Evolutionary conservation across 35 echinoderm and acorn worm species (phyloP).

Genomic region (Lytechinus variegatus): DNA sequence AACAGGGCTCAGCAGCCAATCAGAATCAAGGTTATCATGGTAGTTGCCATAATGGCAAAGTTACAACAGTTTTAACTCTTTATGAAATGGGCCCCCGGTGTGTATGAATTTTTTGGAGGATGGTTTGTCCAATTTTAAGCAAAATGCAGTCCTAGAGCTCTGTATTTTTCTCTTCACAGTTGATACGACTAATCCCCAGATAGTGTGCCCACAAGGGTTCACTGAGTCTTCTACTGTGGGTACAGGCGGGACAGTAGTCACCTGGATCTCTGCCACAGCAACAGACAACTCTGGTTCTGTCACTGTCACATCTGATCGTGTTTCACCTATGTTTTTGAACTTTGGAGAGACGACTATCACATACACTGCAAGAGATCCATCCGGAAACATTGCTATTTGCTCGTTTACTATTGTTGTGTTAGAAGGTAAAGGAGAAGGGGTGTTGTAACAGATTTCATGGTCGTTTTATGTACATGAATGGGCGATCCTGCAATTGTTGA

Average conservation of each 20-base stretch:
- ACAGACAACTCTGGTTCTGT: constrained; percentile 41
- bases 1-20: too few species aligned
- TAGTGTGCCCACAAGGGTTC: constrained; percentile 25
- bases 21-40: too few species aligned
- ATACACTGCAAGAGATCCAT: constrained; percentile 63
- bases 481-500: too few species aligned
- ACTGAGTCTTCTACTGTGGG: not conserved
- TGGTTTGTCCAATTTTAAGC: too few species aligned
- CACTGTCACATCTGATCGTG: constrained; percentile 23
- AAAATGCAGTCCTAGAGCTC: not conserved
- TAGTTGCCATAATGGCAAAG: too few species aligned
- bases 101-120: too few species aligned
- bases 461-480: too few species aligned
- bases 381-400: constrained; percentile 66
- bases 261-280: constrained; percentile 54
- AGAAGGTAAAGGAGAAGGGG: not conserved
- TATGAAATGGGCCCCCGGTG: too few species aligned
- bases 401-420: constrained; percentile 58
- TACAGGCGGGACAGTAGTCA: not conserved
- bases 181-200: not conserved
- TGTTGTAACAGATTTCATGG: too few species aligned
- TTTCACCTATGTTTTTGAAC: constrained; percentile 41
- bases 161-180: constrained; percentile 10
- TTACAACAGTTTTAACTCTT: too few species aligned
- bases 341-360: constrained; percentile 63